Conservation (phyloP, 2,888 invertebrate species). For the Scaptomyza tumidula region DNA sequence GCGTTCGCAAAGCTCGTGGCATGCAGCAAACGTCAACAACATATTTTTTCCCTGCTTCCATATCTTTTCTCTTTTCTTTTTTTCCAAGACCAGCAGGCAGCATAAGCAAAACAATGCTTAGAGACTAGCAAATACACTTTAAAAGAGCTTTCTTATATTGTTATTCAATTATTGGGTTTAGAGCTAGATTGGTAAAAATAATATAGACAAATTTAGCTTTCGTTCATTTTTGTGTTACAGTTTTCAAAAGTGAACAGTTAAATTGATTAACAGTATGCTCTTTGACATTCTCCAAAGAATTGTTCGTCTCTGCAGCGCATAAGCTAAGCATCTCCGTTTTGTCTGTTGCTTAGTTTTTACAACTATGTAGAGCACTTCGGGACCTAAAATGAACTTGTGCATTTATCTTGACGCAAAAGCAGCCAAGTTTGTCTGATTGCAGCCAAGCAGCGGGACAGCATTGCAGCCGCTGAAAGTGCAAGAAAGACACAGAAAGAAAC, state of each 20-base stretch:
- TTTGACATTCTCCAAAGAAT: constrained; percentile 2
- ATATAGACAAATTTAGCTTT: no score
- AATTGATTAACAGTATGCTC: constrained; percentile 5
- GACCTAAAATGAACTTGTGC: constrained; percentile 79
- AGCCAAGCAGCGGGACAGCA: constrained; percentile 56
- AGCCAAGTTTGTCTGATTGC: constrained; percentile 76
- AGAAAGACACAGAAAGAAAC: constrained; percentile 6
- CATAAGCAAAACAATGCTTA: not conserved
- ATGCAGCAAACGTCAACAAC: constrained; percentile 77
- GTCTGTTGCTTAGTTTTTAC: constrained; percentile 1
- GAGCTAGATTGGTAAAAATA: no score
- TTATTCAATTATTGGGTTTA: not conserved
- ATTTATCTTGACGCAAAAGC: constrained; percentile 75
- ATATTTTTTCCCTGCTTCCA: constrained; percentile 37
- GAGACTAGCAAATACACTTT: constrained; percentile 29
- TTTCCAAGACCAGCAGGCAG: constrained; percentile 13
- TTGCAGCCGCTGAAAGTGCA: constrained; percentile 12
- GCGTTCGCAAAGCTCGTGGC: constrained; percentile 70
- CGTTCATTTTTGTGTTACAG: no score
- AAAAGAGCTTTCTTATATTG: not conserved
- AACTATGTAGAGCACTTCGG: constrained; percentile 43
- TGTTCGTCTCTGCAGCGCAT: not conserved
- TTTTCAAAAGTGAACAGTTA: not conserved
- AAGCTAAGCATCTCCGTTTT: constrained; percentile 26
- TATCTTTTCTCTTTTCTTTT: constrained; percentile 21